These are phyloP conservation scores for Atrina japonica DNA, from an alignment of 2,888 invertebrate species.

Conservation along the genomic window DNA sequence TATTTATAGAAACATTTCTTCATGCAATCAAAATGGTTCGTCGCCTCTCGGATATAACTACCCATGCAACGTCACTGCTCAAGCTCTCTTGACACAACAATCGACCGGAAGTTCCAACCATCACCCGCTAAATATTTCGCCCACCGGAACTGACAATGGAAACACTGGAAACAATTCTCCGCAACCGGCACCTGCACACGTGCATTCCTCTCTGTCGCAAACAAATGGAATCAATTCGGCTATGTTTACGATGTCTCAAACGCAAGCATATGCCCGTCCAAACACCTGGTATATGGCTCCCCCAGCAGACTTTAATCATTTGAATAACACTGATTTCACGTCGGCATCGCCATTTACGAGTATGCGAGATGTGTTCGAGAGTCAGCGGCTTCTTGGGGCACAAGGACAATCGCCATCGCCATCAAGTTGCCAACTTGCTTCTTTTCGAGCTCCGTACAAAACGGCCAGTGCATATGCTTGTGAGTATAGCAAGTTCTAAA, in stretches of 20 bases:
- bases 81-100: conserved; percentile 51
- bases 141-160: conserved; percentile 50
- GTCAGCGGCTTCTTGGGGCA: conserved; percentile 64
- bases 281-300: conserved; percentile 74
- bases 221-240: conserved; percentile 66
- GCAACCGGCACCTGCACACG: conserved; percentile 60
- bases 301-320: conserved; percentile 56
- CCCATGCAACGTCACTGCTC: conserved; percentile 57
- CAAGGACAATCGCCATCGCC: conserved; percentile 57
- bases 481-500: conserved; percentile 67
- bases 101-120: conserved; percentile 25
- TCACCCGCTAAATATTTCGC: conserved; percentile 21
- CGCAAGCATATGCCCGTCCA: conserved; percentile 63
- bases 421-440: conserved; percentile 74
- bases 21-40: conserved; percentile 59
- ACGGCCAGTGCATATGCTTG: conserved; percentile 68
- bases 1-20: conserved; percentile 64
- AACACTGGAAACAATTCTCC: conserved; percentile 55
- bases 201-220: conserved; percentile 58
- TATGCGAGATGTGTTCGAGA: conserved; percentile 70
- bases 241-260: conserved; percentile 69
- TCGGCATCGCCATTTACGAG: conserved; percentile 60
- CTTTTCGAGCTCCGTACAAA: conserved; percentile 74
- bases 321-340: conserved; percentile 63
- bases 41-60: conserved; percentile 62